phyloP scores from a whole-genome alignment of 2,888 invertebrate genomes.

The Scaptomyza reducta region DNA sequence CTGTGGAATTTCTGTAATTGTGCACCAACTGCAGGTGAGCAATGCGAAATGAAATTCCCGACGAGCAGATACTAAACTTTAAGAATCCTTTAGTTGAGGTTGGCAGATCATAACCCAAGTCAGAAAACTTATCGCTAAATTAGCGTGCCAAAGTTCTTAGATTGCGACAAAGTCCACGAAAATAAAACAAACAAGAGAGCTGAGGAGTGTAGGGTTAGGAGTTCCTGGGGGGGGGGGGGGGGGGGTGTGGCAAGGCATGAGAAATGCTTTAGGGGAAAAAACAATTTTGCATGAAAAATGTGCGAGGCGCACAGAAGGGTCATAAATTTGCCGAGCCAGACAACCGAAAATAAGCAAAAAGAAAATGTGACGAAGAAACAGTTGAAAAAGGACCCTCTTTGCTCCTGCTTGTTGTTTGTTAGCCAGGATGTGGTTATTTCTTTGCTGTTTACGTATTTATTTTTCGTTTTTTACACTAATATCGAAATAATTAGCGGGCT shows the following conservation, averaged over 20 bases:
- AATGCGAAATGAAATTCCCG: slow-evolving; percentile 40
- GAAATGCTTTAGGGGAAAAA: slow-evolving; percentile 50
- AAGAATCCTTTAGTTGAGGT: background rate
- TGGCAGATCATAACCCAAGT: slow-evolving; percentile 38
- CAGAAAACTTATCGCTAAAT: slow-evolving; percentile 67
- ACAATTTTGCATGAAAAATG: slow-evolving; percentile 78
- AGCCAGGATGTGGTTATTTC: slow-evolving; percentile 25
- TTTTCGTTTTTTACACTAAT: slow-evolving; percentile 2
- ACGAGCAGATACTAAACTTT: slow-evolving; percentile 1
- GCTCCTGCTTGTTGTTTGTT: slow-evolving; percentile 20
- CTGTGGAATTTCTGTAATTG: slow-evolving; percentile 47
- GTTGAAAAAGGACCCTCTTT: slow-evolving; percentile 4
- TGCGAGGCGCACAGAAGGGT: slow-evolving; percentile 60
- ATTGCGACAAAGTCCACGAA: slow-evolving; percentile 48
- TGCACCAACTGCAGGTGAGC: slow-evolving; percentile 39
- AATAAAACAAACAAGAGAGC: slow-evolving; percentile 8
- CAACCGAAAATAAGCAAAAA: slow-evolving; percentile 24
- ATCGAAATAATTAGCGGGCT: slow-evolving; percentile 1
- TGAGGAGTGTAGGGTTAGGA: background rate
- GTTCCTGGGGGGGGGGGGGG: background rate
- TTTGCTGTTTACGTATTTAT: slow-evolving; percentile 18
- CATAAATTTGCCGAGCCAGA: slow-evolving; percentile 68
- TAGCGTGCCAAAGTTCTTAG: slow-evolving; percentile 59
- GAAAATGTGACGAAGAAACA: background rate
- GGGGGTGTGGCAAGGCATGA: slow-evolving; percentile 17